These are phyloP conservation scores for Craterocephalus amniculus DNA, from an alignment of 2,797 vertebrate species.

Conservation along the genomic window DNA sequence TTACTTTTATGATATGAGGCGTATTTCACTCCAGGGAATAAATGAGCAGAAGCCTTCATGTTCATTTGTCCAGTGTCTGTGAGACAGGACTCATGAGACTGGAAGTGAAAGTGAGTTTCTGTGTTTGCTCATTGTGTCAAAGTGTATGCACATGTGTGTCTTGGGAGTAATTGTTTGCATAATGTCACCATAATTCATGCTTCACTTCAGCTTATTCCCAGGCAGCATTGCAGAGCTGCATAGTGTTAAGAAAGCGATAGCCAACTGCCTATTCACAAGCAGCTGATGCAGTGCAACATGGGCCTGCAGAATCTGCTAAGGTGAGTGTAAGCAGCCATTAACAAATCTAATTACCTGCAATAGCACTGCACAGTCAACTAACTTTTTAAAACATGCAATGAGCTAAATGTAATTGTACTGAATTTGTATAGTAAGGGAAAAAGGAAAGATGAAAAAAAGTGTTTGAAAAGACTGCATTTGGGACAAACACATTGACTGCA, in stretches of 20 bases:
- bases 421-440: not conserved
- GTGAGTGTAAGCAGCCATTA: slow-evolving; percentile 28
- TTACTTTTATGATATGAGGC: slow-evolving; percentile 34
- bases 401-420: not conserved
- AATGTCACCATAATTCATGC: slow-evolving; percentile 52
- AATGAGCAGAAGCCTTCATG: slow-evolving; percentile 52
- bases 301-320: slow-evolving; percentile 28
- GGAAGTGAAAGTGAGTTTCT: slow-evolving; percentile 10
- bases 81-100: slow-evolving; percentile 44
- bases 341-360: slow-evolving; percentile 17
- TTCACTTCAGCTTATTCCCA: slow-evolving; percentile 56
- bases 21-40: slow-evolving; percentile 57
- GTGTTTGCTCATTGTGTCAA: slow-evolving; percentile 14
- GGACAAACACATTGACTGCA: slow-evolving; percentile 30
- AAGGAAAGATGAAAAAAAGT: not conserved
- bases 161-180: slow-evolving; percentile 65
- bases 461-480: slow-evolving; percentile 21
- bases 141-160: slow-evolving; percentile 24
- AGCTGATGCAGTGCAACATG: slow-evolving; percentile 42
- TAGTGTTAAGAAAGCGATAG: slow-evolving; percentile 39
- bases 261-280: slow-evolving; percentile 36
- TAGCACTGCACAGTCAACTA: not conserved
- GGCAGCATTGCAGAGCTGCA: slow-evolving; percentile 39
- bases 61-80: slow-evolving; percentile 45
- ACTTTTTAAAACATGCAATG: not conserved